phyloP scores from a whole-genome alignment of 2,113 vertebrate genomes.

The Cyprinodon brontotheroides region DNA sequence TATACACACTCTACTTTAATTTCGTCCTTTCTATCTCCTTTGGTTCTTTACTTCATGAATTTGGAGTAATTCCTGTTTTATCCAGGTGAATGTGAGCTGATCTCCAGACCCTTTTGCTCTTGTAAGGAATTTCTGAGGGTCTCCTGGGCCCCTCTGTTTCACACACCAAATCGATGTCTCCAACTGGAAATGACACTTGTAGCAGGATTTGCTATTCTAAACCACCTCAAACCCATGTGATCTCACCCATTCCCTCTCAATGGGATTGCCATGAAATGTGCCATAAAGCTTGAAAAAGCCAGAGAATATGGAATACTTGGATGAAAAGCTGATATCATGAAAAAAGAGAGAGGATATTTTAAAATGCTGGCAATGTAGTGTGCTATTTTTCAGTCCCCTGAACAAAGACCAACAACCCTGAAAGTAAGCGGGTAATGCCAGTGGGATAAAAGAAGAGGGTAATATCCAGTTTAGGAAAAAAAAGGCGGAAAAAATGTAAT shows the following conservation, averaged over 20 bases:
- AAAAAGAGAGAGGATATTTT: slow-evolving; percentile 52
- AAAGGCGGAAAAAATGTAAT: too few relatives aligned
- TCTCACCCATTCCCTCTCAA: slow-evolving; percentile 76
- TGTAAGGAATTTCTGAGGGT: slow-evolving; percentile 74
- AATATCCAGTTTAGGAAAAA: slow-evolving; percentile 16
- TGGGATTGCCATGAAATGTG: slow-evolving; percentile 77
- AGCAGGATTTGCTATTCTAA: slow-evolving; percentile 84
- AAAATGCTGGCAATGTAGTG: slow-evolving; percentile 71
- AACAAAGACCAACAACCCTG: slow-evolving; percentile 64
- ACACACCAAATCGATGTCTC: slow-evolving; percentile 82
- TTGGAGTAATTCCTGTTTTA: slow-evolving; percentile 68
- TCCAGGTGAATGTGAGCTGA: slow-evolving; percentile 74
- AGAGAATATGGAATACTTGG: slow-evolving; percentile 67
- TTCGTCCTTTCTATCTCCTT: slow-evolving; percentile 25
- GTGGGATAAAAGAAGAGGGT: slow-evolving; percentile 33
- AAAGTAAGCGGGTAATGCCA: slow-evolving; percentile 54
- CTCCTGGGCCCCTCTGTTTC: slow-evolving; percentile 72
- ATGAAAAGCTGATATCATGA: slow-evolving; percentile 66
- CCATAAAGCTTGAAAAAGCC: slow-evolving; percentile 74
- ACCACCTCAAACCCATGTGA: slow-evolving; percentile 82
- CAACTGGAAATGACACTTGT: slow-evolving; percentile 81
- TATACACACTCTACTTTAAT: slow-evolving; percentile 29
- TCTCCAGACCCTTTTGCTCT: slow-evolving; percentile 76
- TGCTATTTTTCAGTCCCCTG: slow-evolving; percentile 37
- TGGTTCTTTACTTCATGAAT: slow-evolving; percentile 53